Evolutionary conservation across 2,113 vertebrate species (phyloP).

Genomic region (Eulemur rufifrons): DNA sequence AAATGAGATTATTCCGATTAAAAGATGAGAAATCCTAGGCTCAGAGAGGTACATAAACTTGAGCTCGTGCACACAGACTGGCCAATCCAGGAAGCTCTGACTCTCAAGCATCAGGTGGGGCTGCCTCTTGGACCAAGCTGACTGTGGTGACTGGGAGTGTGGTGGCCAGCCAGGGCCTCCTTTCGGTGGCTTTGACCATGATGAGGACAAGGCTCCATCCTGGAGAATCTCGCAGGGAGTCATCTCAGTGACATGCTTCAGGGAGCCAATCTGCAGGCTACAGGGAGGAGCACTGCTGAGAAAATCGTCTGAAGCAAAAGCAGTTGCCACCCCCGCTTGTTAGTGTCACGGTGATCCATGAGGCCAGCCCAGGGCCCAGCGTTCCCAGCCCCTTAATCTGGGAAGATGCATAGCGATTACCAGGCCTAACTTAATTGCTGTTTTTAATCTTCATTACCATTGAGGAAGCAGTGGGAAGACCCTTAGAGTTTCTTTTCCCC

Average conservation of each 20-base stretch:
- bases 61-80: not conserved
- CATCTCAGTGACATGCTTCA: not conserved
- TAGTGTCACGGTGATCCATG: slow-evolving; percentile 57
- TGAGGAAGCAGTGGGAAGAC: not conserved
- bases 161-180: not conserved
- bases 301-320: slow-evolving; percentile 22
- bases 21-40: not conserved
- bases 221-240: not conserved
- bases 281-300: not conserved
- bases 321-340: slow-evolving; percentile 48
- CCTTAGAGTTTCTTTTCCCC: not conserved
- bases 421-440: slow-evolving; percentile 75
- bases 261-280: not conserved
- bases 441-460: slow-evolving; percentile 79
- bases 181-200: not conserved
- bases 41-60: not conserved
- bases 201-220: too few species aligned
- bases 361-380: slow-evolving; percentile 57
- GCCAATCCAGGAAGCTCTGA: too few species aligned
- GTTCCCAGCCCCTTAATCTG: slow-evolving; percentile 73
- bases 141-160: not conserved
- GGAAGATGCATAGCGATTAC: slow-evolving; percentile 78
- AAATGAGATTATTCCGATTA: not conserved
- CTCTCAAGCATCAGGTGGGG: not conserved
- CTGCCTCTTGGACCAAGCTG: not conserved